phyloP scores from a whole-genome alignment of 2,888 invertebrate species.

The Stictocephala bisonia region DNA sequence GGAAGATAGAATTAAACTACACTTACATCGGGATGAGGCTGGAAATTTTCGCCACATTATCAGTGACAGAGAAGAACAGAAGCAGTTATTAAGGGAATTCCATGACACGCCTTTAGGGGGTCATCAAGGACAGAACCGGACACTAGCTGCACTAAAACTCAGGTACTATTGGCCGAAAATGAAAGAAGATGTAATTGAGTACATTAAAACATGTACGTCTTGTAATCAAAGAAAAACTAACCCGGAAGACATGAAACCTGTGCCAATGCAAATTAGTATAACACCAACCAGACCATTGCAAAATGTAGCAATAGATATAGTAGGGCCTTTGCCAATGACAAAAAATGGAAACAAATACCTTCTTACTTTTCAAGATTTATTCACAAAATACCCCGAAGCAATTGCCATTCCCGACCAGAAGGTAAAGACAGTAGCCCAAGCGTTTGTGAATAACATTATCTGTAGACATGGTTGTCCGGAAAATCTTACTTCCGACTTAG shows the following conservation, averaged over 20 bases:
- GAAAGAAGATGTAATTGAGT: not conserved
- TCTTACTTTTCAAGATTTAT: not conserved
- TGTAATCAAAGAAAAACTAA: not conserved
- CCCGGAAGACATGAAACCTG: too few relatives aligned
- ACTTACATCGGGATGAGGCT: too few relatives aligned
- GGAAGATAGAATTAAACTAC: too few relatives aligned
- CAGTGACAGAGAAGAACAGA: not conserved
- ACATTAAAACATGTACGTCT: not conserved
- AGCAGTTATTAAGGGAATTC: conserved; percentile 3
- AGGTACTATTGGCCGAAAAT: not conserved
- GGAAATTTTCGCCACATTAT: too few relatives aligned
- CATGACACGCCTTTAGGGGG: not conserved
- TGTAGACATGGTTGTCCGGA: not conserved
- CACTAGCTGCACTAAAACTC: not conserved
- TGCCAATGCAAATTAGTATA: too few relatives aligned
- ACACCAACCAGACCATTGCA: too few relatives aligned
- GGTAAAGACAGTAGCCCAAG: not conserved
- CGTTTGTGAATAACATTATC: not conserved
- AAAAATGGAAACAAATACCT: not conserved
- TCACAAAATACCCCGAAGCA: not conserved
- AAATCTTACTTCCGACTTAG: not conserved
- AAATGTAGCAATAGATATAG: too few relatives aligned
- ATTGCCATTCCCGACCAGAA: not conserved
- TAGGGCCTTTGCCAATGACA: not conserved
- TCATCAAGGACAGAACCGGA: not conserved